Evolutionary conservation across 1,140 invertebrate species (phyloP), one percentile per base, ranked within the genome.

Genomic region (Eufriesea mexicana): DNA sequence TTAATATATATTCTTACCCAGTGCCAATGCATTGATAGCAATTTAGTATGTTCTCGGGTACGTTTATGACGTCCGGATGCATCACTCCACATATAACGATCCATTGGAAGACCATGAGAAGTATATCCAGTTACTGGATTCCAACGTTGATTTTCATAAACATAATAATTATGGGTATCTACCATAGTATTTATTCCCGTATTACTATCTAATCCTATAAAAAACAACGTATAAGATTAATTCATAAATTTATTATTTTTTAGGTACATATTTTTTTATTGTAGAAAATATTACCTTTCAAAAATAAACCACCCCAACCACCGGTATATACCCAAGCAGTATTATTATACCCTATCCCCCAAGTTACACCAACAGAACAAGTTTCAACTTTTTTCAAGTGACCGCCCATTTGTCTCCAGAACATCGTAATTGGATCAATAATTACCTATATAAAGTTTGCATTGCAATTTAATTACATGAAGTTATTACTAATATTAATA

Each of bases 71-170:
- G 96, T 5, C 98, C 98, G 42, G 96, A 97, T 61, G 96, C 95
- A 93, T 98, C 98, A 92, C 97, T 98, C 98, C 98, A 99, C 96
- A 97, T 97, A 84, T 97, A 96, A 28, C 98, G 94, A 94, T 99
- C 98, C 2, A 98, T 98, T 45, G 98, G 98, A 70, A 98, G 94
- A 47, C 97, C 96, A 90, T 97, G 96, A 14, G 96, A 95, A 2
- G 97, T 97, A 90, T 98, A 99, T 25, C 98, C 98, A 82, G 97
- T 97, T 2, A 98, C 95, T 14, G 96, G 97, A 95, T 98, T 98
- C 98, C 98, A 99, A 70, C 98, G 95, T 93, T 99, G 98, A 92
- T 99, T 98, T 95, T 99, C 98, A 93, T 98, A 99, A 9, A 98
- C 97, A 91, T 97, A 97, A 92, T 97, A 97, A 89, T 96, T 96